phyloP scores from a whole-genome alignment of 2,888 invertebrate species.

The Gymnoscelis rufifasciata region DNA sequence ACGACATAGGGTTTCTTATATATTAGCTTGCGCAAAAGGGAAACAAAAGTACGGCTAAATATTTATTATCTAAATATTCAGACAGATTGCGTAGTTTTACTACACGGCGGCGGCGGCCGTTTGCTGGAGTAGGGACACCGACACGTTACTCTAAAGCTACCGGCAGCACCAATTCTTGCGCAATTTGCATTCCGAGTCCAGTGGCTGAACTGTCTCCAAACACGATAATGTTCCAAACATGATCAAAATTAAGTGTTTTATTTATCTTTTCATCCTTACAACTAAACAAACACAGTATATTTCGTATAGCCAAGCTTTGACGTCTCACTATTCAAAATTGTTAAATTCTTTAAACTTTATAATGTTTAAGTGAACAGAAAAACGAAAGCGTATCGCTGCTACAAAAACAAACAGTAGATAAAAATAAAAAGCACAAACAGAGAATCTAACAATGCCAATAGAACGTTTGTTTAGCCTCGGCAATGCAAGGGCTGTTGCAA shows the following conservation, averaged over 20 bases:
- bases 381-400: background rate
- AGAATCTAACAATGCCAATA: background rate
- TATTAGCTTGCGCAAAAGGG: slow-evolving; percentile 1
- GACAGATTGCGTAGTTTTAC: slow-evolving; percentile 14
- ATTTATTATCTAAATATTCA: too few species aligned
- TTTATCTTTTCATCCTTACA: slow-evolving; percentile 2
- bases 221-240: slow-evolving; percentile 19
- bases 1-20: background rate
- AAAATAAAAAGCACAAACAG: background rate
- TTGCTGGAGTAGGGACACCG: slow-evolving; percentile 11
- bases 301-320: too few species aligned
- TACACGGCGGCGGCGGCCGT: slow-evolving; percentile 10
- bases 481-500: background rate
- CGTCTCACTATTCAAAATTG: too few species aligned
- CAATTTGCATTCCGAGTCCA: slow-evolving; percentile 37
- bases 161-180: slow-evolving; percentile 32
- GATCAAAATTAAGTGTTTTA: slow-evolving; percentile 1
- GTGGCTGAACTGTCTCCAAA: slow-evolving; percentile 31
- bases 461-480: background rate
- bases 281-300: too few species aligned
- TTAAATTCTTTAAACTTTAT: background rate
- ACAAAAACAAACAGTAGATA: background rate
- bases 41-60: slow-evolving; percentile 8
- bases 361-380: too few species aligned
- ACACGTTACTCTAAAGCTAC: slow-evolving; percentile 7